Percentiles rank a stretch among this genome's conserved stretches.
Conservation (phyloP, 2,797 vertebrate species). For the Periophthalmus magnuspinnatus region DNA sequence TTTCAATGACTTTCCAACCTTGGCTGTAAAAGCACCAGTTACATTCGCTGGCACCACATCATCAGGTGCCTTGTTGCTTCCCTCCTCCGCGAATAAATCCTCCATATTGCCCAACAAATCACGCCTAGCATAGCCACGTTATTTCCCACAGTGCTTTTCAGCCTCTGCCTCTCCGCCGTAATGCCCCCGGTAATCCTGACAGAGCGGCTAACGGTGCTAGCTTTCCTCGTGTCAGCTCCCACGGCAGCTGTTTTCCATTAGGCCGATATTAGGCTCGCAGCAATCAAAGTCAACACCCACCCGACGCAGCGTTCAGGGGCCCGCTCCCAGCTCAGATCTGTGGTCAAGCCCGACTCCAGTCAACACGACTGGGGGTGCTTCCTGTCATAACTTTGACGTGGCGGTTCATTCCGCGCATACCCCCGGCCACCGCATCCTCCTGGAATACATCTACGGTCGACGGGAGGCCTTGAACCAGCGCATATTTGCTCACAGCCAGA, state of each 20-base stretch:
- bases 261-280: constrained; percentile 68
- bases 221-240: constrained; percentile 56
- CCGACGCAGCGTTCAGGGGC: constrained; percentile 31
- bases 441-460: background rate
- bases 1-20: background rate
- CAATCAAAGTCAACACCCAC: constrained; percentile 63
- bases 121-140: background rate
- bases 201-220: constrained; percentile 45
- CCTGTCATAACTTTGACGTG: constrained; percentile 3
- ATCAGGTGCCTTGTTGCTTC: constrained; percentile 4
- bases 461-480: background rate
- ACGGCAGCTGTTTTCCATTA: constrained; percentile 73
- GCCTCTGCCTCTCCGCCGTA: constrained; percentile 28
- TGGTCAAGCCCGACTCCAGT: constrained; percentile 37
- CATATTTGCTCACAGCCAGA: background rate
- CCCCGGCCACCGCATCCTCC: constrained; percentile 2
- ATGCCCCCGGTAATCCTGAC: constrained; percentile 40
- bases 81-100: background rate
- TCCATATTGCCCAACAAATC: background rate
- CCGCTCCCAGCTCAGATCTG: constrained; percentile 19
- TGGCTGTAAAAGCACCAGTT: background rate
- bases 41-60: background rate
- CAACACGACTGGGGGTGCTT: constrained; percentile 19
- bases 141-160: constrained; percentile 32
- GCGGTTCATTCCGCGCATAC: constrained; percentile 6